Evolutionary conservation across 2,888 invertebrate genomes (phyloP).

Genomic region (Eilema sororculum): DNA sequence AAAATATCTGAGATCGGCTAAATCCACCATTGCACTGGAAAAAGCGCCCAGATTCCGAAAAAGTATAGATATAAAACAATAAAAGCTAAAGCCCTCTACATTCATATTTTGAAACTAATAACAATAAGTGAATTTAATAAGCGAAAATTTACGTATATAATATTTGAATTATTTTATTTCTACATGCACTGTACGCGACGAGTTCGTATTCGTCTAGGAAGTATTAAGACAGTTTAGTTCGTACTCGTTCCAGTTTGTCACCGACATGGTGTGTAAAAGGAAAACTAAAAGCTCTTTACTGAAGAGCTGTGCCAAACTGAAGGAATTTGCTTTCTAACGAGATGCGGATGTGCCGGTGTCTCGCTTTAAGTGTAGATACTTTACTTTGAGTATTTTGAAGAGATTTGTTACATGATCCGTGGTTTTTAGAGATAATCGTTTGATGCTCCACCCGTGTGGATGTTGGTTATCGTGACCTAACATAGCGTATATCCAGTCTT

Average conservation of each 20-base stretch:
- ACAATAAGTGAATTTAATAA: too few species aligned
- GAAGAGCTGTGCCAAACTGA: constrained; percentile 24
- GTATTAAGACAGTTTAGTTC: constrained; percentile 12
- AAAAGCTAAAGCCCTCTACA: too few species aligned
- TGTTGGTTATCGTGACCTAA: too few species aligned
- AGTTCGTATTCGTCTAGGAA: constrained; percentile 7
- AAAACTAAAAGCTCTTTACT: constrained; percentile 47
- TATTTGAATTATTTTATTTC: background rate
- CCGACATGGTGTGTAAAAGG: constrained; percentile 35
- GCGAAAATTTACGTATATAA: too few species aligned
- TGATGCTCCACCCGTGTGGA: too few species aligned
- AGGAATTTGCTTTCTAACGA: constrained; percentile 39
- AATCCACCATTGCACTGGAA: too few species aligned
- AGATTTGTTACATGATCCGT: background rate
- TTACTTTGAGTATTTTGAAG: background rate
- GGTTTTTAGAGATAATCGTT: background rate
- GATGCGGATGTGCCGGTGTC: constrained; percentile 8
- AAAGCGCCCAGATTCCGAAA: too few species aligned
- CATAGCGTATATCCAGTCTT: too few species aligned
- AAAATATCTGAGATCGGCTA: too few species aligned
- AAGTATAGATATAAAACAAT: too few species aligned
- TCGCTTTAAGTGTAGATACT: background rate
- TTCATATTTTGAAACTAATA: too few species aligned
- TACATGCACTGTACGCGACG: background rate
- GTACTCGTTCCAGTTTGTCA: constrained; percentile 18